phyloP scores from a whole-genome alignment of 2,888 invertebrate species.

The Spilosoma lubricipeda region DNA sequence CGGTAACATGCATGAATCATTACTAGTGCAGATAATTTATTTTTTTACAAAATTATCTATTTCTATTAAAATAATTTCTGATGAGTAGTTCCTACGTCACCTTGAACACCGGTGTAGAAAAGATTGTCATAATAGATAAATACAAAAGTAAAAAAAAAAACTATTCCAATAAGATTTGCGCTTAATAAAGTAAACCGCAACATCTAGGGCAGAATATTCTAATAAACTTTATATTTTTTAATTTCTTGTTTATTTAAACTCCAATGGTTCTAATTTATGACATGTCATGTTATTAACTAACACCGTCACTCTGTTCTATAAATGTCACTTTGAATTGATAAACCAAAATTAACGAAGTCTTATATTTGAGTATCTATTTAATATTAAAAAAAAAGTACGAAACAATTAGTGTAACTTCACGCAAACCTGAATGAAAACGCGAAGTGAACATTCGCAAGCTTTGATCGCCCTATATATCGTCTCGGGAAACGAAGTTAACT shows the following conservation, averaged over 20 bases:
- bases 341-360: neutral
- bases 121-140: neutral
- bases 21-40: neutral
- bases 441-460: slow-evolving; percentile 63
- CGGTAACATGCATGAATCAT: neutral
- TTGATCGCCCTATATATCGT: slow-evolving; percentile 58
- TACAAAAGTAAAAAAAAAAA: neutral
- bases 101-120: neutral
- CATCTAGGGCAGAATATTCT: too few relatives aligned
- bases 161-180: neutral
- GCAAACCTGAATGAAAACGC: slow-evolving; percentile 39
- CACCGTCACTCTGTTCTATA: too few relatives aligned
- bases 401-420: neutral
- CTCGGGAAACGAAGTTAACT: slow-evolving; percentile 72
- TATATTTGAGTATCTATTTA: neutral
- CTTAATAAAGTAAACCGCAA: too few relatives aligned
- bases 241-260: neutral
- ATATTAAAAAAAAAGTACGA: neutral
- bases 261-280: neutral
- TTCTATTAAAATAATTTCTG: neutral
- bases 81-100: neutral
- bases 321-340: neutral
- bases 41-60: neutral
- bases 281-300: neutral
- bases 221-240: neutral